A percentile compares a stretch with the other conserved stretches of the same genome.
Conservation (phyloP, 2,888 invertebrate species). For the Chalcis sispes region DNA sequence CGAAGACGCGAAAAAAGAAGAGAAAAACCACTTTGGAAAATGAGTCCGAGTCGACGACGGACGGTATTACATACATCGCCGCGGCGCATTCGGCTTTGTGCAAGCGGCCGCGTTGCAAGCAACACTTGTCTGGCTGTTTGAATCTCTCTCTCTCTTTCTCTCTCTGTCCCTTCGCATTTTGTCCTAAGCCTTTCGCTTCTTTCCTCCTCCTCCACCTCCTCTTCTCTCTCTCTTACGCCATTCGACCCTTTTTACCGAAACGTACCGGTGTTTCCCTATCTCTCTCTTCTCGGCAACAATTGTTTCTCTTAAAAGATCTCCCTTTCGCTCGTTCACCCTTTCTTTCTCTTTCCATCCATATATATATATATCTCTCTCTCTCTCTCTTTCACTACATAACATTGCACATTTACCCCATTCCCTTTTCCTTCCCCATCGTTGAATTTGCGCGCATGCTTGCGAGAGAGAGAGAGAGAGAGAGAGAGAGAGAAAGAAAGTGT, state of each 20-base stretch:
- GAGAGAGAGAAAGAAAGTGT: not conserved
- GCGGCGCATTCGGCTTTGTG: conserved; percentile 28
- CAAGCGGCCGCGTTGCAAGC: not conserved
- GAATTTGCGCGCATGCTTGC: too few relatives aligned
- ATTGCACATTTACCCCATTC: too few relatives aligned
- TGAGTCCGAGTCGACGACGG: conserved; percentile 26
- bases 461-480: not conserved
- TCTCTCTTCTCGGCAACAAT: not conserved
- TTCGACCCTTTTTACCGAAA: too few relatives aligned
- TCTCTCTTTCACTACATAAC: not conserved
- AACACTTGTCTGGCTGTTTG: conserved; percentile 40
- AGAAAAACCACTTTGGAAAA: conserved; percentile 47
- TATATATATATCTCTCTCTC: too few relatives aligned
- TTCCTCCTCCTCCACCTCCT: not conserved
- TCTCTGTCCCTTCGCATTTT: too few relatives aligned
- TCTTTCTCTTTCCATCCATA: not conserved
- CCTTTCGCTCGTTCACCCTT: not conserved
- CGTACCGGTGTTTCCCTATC: not conserved
- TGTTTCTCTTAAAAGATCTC: conserved; percentile 19
- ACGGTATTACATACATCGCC: conserved; percentile 2
- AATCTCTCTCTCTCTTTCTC: not conserved
- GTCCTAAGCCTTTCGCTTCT: not conserved
- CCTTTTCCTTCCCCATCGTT: too few relatives aligned
- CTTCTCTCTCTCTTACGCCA: not conserved
- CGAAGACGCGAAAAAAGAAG: not conserved